Conservation (phyloP, 2,888 invertebrate genomes). For the Resseliella maxima region DNA sequence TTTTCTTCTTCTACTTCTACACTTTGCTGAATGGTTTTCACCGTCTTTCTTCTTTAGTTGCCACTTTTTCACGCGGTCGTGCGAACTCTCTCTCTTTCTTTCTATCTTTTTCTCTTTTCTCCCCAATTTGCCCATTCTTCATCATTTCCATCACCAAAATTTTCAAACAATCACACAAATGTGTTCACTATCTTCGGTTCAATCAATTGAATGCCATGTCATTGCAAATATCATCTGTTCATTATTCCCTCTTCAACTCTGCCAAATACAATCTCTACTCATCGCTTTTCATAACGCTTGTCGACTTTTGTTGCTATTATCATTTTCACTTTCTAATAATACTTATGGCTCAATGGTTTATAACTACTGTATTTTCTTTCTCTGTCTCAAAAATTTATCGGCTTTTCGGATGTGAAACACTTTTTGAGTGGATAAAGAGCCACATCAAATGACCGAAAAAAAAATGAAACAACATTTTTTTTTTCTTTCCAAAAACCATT, state of each 20-base stretch:
- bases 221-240: not conserved
- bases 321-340: conserved; percentile 42
- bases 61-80: not conserved
- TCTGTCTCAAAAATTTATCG: not conserved
- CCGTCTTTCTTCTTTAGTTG: not conserved
- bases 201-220: conserved; percentile 4
- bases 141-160: not conserved
- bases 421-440: not conserved
- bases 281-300: not conserved
- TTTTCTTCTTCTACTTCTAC: too few species aligned
- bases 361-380: not conserved
- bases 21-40: conserved; percentile 43
- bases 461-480: too few species aligned
- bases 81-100: not conserved
- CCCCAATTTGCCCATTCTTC: not conserved
- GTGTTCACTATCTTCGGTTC: conserved; percentile 25
- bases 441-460: not conserved
- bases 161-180: not conserved
- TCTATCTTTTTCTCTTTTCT: not conserved
- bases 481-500: not conserved
- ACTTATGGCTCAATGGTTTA: not conserved
- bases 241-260: not conserved
- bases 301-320: conserved; percentile 39
- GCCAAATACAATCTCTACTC: not conserved
- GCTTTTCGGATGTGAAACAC: conserved; percentile 35